These are phyloP conservation scores for Acromyrmex echinatior DNA, from an alignment of 1,140 invertebrate genomes.

Conservation along the genomic window DNA sequence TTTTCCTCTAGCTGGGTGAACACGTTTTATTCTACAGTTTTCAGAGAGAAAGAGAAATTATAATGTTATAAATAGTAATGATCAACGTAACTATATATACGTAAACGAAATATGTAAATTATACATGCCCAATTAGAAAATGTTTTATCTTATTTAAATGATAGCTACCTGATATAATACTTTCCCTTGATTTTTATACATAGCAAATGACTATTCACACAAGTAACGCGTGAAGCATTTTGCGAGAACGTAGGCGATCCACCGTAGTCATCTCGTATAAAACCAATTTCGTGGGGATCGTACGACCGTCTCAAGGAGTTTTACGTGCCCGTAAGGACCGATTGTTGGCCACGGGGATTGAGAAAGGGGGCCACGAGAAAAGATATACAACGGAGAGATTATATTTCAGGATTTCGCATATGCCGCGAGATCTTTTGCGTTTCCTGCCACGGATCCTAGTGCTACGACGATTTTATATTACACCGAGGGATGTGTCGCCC, in stretches of 20 bases:
- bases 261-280: slow-evolving; percentile 60
- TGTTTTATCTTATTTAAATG: neutral
- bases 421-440: slow-evolving; percentile 62
- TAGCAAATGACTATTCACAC: slow-evolving; percentile 23
- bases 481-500: slow-evolving; percentile 84
- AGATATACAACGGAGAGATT: slow-evolving; percentile 74
- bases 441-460: slow-evolving; percentile 58
- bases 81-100: neutral
- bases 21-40: neutral
- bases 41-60: neutral
- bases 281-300: slow-evolving; percentile 74
- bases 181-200: slow-evolving; percentile 1
- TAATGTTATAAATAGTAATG: neutral
- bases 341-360: slow-evolving; percentile 75
- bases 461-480: slow-evolving; percentile 83
- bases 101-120: neutral
- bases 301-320: slow-evolving; percentile 76
- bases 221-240: slow-evolving; percentile 42
- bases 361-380: slow-evolving; percentile 54
- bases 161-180: neutral
- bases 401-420: slow-evolving; percentile 80
- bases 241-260: slow-evolving; percentile 49
- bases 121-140: neutral
- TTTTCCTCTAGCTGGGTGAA: neutral
- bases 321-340: slow-evolving; percentile 82